phyloP scores from a whole-genome alignment of 1,140 invertebrate genomes.

The Lucilia cuprina region DNA sequence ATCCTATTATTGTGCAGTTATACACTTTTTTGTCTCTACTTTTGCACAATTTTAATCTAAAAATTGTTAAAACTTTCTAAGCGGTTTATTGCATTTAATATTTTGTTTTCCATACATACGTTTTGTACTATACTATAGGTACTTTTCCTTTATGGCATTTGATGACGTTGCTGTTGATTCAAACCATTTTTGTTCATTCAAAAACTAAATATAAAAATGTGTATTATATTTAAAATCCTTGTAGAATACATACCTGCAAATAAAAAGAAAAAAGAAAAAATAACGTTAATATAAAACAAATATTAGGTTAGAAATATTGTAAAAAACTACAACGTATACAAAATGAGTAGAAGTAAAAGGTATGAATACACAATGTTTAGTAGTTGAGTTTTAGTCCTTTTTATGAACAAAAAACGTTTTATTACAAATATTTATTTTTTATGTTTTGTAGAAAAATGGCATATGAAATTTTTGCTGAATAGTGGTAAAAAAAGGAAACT shows the following conservation, averaged over 20 bases:
- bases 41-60: not conserved
- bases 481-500: not conserved
- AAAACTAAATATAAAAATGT: not conserved
- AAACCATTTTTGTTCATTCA: not conserved
- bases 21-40: not conserved
- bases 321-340: not conserved
- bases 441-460: not conserved
- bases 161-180: not conserved
- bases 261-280: not conserved
- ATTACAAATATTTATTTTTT: too few relatives aligned
- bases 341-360: not conserved
- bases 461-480: not conserved
- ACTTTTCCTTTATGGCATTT: not conserved
- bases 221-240: not conserved
- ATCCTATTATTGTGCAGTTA: not conserved
- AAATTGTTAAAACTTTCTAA: not conserved
- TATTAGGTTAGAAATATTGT: conserved; percentile 1
- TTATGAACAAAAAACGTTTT: not conserved
- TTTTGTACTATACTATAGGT: too few relatives aligned
- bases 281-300: conserved; percentile 4
- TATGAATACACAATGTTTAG: not conserved
- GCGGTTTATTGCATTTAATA: not conserved
- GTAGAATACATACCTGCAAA: not conserved
- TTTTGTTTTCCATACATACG: not conserved
- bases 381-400: not conserved